Percentiles rank a stretch among this genome's conserved stretches.
phyloP scores from a whole-genome alignment of 1,140 invertebrate species.

The Phenacoccus solenopsis region DNA sequence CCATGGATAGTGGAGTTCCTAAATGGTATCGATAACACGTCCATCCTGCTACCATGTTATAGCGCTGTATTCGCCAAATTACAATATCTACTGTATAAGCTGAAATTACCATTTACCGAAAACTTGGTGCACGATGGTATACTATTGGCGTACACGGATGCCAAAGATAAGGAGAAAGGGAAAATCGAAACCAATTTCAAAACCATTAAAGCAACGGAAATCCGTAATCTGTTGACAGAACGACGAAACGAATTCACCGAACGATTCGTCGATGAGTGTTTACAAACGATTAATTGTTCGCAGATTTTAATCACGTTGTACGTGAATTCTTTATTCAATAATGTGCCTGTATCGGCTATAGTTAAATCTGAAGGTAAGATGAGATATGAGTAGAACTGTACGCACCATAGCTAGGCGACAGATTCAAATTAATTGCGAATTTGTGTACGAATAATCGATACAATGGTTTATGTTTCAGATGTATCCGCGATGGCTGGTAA shows the following conservation, averaged over 20 bases:
- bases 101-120: not conserved
- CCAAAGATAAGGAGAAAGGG: not conserved
- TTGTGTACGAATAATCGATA: too few species aligned
- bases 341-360: not conserved
- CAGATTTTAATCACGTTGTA: constrained; percentile 6
- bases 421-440: too few species aligned
- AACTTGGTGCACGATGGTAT: not conserved
- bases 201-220: not conserved
- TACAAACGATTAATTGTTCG: not conserved
- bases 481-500: not conserved
- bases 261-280: not conserved
- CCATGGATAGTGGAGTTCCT: constrained; percentile 4
- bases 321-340: constrained; percentile 7
- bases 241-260: not conserved
- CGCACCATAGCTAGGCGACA: too few species aligned
- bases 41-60: not conserved
- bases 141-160: not conserved
- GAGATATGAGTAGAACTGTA: too few species aligned
- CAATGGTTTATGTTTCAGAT: not conserved
- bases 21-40: not conserved
- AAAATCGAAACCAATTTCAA: not conserved
- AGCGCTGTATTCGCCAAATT: not conserved
- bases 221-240: not conserved
- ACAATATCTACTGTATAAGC: not conserved
- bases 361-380: not conserved